Conservation (phyloP, 2,797 vertebrate genomes). For the Dipus sagitta region DNA sequence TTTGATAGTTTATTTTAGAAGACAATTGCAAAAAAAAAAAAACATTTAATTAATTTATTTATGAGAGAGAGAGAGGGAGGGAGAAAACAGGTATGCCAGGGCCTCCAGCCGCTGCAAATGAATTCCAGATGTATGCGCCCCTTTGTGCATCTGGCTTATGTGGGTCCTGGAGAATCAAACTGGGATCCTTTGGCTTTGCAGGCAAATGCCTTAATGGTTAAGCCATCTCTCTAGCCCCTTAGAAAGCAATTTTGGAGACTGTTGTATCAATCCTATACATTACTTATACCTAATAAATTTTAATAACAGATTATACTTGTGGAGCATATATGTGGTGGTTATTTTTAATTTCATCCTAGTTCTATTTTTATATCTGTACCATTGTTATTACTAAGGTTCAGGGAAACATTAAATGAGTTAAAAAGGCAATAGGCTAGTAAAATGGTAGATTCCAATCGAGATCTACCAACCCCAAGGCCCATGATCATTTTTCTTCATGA, state of each 20-base stretch:
- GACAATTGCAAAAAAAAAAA: no score
- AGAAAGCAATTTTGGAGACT: background rate
- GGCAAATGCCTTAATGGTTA: no score
- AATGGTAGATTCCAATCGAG: background rate
- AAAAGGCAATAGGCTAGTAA: background rate
- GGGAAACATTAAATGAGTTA: background rate
- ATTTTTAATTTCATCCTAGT: background rate
- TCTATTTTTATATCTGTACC: background rate
- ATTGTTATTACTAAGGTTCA: background rate
- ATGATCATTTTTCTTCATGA: background rate
- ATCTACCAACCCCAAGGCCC: background rate
- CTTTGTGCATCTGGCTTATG: no score
- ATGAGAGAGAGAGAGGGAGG: no score
- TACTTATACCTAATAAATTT: background rate
- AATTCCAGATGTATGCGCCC: no score
- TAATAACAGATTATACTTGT: background rate
- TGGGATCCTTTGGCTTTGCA: no score
- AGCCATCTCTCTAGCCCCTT: background rate
- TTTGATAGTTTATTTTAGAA: background rate
- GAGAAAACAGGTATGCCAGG: no score
- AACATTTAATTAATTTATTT: no score
- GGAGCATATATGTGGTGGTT: background rate
- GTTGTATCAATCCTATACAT: background rate
- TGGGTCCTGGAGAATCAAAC: no score
- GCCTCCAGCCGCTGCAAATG: no score